Evolutionary conservation across 2,797 vertebrate species (phyloP).

Genomic region (Enoplosus armatus): DNA sequence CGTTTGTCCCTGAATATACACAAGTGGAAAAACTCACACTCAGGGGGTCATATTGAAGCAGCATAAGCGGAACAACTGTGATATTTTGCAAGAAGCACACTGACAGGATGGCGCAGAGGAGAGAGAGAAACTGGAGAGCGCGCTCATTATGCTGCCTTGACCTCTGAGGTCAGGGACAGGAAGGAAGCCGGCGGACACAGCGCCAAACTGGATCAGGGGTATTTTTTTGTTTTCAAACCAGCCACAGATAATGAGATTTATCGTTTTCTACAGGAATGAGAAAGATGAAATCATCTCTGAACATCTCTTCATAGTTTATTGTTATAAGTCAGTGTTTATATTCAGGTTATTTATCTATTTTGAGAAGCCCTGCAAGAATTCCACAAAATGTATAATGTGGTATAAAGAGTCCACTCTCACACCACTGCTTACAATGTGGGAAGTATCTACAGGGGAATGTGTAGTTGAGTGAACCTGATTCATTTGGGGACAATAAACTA

Average conservation of each 20-base stretch:
- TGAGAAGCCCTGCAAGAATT: background rate
- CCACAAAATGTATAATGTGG: background rate
- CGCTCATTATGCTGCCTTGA: constrained; percentile 72
- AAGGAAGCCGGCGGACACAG: constrained; percentile 69
- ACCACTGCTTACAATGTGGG: background rate
- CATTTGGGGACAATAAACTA: background rate
- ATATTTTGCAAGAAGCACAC: constrained; percentile 46
- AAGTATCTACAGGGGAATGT: background rate
- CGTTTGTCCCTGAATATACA: constrained; percentile 34
- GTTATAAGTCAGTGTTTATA: constrained; percentile 4
- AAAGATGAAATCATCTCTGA: constrained; percentile 12
- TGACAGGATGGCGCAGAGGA: constrained; percentile 35
- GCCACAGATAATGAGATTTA: constrained; percentile 46
- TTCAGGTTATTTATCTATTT: constrained; percentile 13
- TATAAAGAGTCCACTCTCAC: background rate
- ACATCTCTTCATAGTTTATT: constrained; percentile 20
- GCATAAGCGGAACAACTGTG: constrained; percentile 42
- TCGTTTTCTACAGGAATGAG: constrained; percentile 25
- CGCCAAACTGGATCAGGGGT: constrained; percentile 37
- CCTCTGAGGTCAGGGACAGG: constrained; percentile 75
- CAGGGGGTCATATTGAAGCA: constrained; percentile 47
- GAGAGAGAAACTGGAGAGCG: constrained; percentile 57
- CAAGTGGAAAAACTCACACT: constrained; percentile 43
- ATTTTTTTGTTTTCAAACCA: constrained; percentile 38
- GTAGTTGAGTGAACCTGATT: background rate